Base-by-base conservation (phyloP, 2,113 vertebrate genomes). In the Phrynosoma blainvillii region DNA sequence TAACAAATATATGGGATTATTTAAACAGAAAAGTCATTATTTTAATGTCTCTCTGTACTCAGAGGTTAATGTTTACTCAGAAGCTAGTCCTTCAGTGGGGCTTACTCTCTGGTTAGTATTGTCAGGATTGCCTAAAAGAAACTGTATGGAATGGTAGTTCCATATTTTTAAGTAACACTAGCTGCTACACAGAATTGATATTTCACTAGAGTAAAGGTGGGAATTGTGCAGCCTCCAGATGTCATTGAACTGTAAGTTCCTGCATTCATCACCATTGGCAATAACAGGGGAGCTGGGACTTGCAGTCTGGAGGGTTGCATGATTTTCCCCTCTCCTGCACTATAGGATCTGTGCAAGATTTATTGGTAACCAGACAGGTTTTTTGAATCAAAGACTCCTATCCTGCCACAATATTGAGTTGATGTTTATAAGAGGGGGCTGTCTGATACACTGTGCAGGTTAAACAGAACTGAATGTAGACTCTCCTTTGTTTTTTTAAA, bases 111-210 rank as follows among this genome's bases (percentile, higher is more conserved):
- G 2, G 4, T 91, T 92, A 84, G 32, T 76, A 18, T 62, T 54
- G 27, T 87, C 65, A 89, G 82, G 77, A 79, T 42, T 47, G 65
- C 9, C 56, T 47, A 77, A 81, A 27, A 16, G 70, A 21, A 91
- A 84, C n/a, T 86, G 0, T 30, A 68, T 84, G 90, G 27, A 81
- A 0, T 92, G 89, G 52, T 76, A 40, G 25, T 25, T 82, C 6
- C 14, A 32, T 82, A 47, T 86, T 18, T 27, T 88, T 81, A 90
- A 84, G 89, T 91, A 87, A 62, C 5, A 71, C 9, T 80, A 82
- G 87, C 86, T 90, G 79, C 25, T 36, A 0, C 81, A 75, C 14
- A 14, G n/a, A 3, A 77, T 91, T 85, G 81, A 77, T 88, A 79
- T 11, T 4, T 7, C 47, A 47, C 47, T 47, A 47, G 5, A 47